Evolutionary conservation across 2,113 vertebrate species (phyloP), one percentile per base, ranked within the genome.

Genomic region (Gnathonemus echidnorhynchus): DNA sequence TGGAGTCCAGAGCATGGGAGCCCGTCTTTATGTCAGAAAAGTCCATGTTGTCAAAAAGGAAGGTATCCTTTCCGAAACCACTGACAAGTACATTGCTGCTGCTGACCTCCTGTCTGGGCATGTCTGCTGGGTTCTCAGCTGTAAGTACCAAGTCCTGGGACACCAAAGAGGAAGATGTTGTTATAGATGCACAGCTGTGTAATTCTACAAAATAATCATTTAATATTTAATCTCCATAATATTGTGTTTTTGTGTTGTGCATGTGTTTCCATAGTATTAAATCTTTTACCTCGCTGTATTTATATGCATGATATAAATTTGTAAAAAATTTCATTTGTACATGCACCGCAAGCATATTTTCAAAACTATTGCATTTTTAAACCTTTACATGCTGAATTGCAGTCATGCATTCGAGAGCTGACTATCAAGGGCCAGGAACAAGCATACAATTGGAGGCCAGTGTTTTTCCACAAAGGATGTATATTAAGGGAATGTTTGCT

Each of bases 51-150:
- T 95, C 91, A 0, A 95, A 92, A 24, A 94, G 92, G 90, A 96
- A 95, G 92, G 94, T 93, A 0, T 95, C 93, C 6, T 95, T 95
- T 88, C 93, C 93, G 74, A 93, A 89, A n/a, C 52, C 90, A 88
- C 45, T 90, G 87, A 62, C 70, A 88, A 93, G 95, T 5, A 91
- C 31, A 1, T 94, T 49, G 1, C 88, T 58, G 62, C 10, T 88
- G 10, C 91, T 91, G 1, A 80, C 35, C 77, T 95, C 96, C 1
- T 93, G 93, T n/a, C 8, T 90, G 0, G 94, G 94, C 74, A 93
- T 90, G 1, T 95, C 94, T 0, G 95, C 95, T 87, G 95, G 95
- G 35, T 93, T 96, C 92, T 96, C 96, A 13, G 95, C 94, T 1
- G 93, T 94, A 0, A 96, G 93, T 24, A 95, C 15, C 2, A 95